Base-by-base conservation (phyloP, 2,113 vertebrate species). In the Percina caprodes region DNA sequence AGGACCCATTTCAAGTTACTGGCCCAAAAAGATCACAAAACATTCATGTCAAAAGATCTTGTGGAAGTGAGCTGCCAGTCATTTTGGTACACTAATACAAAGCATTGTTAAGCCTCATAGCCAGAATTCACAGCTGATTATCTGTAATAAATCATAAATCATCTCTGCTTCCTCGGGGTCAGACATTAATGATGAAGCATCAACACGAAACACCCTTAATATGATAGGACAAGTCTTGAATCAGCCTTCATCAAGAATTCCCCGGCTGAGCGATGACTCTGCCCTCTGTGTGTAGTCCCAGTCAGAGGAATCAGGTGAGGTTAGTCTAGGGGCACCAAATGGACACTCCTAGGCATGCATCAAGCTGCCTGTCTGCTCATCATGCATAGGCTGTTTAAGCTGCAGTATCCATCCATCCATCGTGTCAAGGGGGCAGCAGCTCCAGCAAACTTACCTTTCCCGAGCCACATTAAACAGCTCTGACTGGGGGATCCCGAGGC, bases 211-310 rank as follows among this genome's bases (percentile, higher is more conserved):
- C 65, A 45, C 18, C 56, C 24, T 6, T 79, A 54, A 82, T 70
- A 39, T 49, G 60, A 85, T 65, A 15, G 74, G 35, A 80, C 67
- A 84, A 72, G 62, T 11, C 55, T 39, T 71, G 33, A 70, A 74
- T 70, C 24, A 69, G 8, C 24, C 19, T 65, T 80, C 45, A 23
- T 24, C 51, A 78, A 5, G 24, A 52, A 63, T 58, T 67, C 21
- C n/a, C 26, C 35, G 52, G 26, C 39, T 74, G 55, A 59, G 42
- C 6, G 0, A 54, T 46, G 51, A 67, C 16, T 58, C n/a, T 66
- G 48, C 49, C 7, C 19, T 49, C 5, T 68, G 24, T 49, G 21
- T 69, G 35, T 19, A 24, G 42, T 68, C 69, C 65, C 65, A 52
- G 46, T 48, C n/a, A 86, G 46, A 69, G 26, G 33, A 77, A 56